These are phyloP conservation scores for Oreochromis tanganicae DNA, from an alignment of 2,113 vertebrate species.

Conservation along the genomic window DNA sequence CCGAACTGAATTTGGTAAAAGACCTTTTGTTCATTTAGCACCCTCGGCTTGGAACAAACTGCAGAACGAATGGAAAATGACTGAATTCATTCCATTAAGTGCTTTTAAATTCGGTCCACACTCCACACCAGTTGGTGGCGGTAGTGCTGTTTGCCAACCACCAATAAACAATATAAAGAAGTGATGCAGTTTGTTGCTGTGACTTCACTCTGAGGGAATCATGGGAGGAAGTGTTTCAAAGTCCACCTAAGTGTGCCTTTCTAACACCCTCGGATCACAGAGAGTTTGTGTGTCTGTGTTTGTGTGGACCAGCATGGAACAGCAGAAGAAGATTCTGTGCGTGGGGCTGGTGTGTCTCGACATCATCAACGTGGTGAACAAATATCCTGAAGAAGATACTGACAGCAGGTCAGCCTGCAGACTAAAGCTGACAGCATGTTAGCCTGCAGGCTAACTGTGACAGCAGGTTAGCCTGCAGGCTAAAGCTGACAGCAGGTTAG, in stretches of 20 bases:
- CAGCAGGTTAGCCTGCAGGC: conserved; percentile 33
- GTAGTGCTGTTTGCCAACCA: no score
- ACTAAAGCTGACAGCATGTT: not conserved
- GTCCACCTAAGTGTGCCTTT: not conserved
- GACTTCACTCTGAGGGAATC: not conserved
- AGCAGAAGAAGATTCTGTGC: conserved; percentile 44
- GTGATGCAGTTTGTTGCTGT: no score
- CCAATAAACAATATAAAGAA: no score
- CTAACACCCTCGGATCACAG: not conserved
- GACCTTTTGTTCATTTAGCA: no score
- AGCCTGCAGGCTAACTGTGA: not conserved
- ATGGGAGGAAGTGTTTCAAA: not conserved
- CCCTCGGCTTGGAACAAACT: no score
- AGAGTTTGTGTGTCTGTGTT: not conserved
- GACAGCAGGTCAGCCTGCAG: conserved; percentile 46
- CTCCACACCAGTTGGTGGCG: no score
- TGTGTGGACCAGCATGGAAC: conserved; percentile 33
- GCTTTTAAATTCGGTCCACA: no score
- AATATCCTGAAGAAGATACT: conserved; percentile 57
- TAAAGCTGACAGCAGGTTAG: not conserved
- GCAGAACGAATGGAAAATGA: no score
- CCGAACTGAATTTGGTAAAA: no score
- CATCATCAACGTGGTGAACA: conserved; percentile 60
- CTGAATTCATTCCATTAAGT: no score
- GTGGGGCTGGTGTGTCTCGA: conserved; percentile 60